A percentile compares a stretch with the other conserved stretches of the same genome.
Evolutionary conservation across 2,113 vertebrate species (phyloP).

Genomic region (Zosterops pallidus): DNA sequence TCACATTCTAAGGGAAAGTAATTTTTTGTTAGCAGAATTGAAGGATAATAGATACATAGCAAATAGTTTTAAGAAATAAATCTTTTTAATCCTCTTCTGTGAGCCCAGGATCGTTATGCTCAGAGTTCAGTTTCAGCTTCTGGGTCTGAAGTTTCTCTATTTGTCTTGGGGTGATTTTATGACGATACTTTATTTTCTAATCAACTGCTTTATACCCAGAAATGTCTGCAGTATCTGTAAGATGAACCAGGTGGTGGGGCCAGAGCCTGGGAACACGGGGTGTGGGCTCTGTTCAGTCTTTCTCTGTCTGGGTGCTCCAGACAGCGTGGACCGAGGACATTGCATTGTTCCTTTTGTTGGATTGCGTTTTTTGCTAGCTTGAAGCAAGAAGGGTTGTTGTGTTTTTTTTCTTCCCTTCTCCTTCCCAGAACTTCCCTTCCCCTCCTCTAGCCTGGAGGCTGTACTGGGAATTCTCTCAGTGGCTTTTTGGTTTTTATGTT

Average conservation of each 20-base stretch:
- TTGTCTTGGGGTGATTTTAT: not conserved
- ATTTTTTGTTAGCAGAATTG: not conserved
- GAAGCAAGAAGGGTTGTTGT: not conserved
- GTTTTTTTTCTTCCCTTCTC: not conserved
- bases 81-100: not conserved
- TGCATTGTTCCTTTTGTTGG: not conserved
- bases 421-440: too few relatives aligned
- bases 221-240: not conserved
- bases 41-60: not conserved
- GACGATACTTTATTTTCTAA: not conserved
- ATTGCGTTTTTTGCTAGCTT: not conserved
- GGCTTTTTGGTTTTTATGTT: not conserved
- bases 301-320: not conserved
- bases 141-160: not conserved
- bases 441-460: not conserved
- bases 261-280: not conserved
- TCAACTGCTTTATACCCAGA: not conserved
- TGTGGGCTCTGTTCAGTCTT: not conserved
- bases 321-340: rapidly evolving
- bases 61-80: not conserved
- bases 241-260: not conserved
- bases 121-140: not conserved
- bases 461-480: not conserved
- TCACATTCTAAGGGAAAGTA: not conserved
- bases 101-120: not conserved